These are phyloP conservation scores for Sebastes trivittatus DNA, from an alignment of 2,797 vertebrate species.

Conservation along the genomic window DNA sequence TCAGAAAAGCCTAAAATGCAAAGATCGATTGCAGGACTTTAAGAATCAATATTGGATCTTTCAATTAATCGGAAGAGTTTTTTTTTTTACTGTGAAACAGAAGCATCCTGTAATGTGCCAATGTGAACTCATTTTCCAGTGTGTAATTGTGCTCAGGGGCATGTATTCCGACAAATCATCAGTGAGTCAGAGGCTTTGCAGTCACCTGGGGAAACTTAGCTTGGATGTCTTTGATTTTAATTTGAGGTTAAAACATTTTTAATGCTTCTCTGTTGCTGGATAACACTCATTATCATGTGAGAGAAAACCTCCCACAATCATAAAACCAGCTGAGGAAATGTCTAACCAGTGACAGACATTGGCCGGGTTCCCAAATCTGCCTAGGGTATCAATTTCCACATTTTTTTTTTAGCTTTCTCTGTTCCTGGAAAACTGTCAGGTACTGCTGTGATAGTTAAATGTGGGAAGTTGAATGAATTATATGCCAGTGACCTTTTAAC, in stretches of 20 bases:
- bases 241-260: constrained; percentile 10
- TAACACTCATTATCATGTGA: not conserved
- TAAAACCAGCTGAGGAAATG: not conserved
- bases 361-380: not conserved
- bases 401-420: not conserved
- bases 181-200: constrained; percentile 1
- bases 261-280: not conserved
- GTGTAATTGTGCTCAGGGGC: not conserved
- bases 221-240: not conserved
- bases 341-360: not conserved
- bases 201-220: not conserved
- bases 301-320: not conserved
- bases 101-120: not conserved
- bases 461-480: not conserved
- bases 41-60: not conserved
- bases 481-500: not conserved
- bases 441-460: not conserved
- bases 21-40: not conserved
- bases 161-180: not conserved
- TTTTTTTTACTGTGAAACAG: not conserved
- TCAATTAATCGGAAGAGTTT: not conserved
- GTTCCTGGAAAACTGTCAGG: not conserved
- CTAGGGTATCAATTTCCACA: not conserved
- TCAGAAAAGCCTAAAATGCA: not conserved
- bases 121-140: not conserved